These are phyloP conservation scores for Encarsia formosa DNA, from an alignment of 2,888 invertebrate genomes.

Conservation along the genomic window DNA sequence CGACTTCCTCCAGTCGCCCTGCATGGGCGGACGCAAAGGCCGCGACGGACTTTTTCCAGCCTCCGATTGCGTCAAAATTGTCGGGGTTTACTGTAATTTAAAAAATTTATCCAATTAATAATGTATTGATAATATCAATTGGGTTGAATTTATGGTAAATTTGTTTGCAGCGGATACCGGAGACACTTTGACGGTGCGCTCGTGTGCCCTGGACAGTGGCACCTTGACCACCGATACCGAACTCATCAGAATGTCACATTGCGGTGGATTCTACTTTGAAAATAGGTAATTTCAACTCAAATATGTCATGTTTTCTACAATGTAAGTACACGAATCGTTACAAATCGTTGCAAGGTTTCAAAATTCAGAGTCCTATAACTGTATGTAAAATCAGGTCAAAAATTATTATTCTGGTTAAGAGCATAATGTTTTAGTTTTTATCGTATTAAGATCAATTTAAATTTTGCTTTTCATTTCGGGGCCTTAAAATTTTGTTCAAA, in stretches of 20 bases:
- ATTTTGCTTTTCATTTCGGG: no score
- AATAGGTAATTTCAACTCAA: constrained; percentile 62
- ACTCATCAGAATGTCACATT: constrained; percentile 95
- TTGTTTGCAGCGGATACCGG: constrained; percentile 67
- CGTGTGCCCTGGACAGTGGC: constrained; percentile 93
- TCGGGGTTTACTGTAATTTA: constrained; percentile 80
- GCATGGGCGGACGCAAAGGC: constrained; percentile 91
- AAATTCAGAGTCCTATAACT: no score
- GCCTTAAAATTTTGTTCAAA: no score
- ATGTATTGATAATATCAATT: constrained; percentile 12
- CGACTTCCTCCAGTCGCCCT: constrained; percentile 81
- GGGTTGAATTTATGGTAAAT: no score
- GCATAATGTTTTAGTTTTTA: no score
- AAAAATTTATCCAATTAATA: no score
- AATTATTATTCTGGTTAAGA: no score
- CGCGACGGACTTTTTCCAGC: constrained; percentile 93
- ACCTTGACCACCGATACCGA: constrained; percentile 94
- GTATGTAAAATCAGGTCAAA: no score
- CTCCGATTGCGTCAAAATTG: constrained; percentile 93
- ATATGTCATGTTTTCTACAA: neutral
- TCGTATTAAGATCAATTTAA: no score
- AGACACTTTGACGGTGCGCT: constrained; percentile 80
- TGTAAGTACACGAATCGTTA: neutral
- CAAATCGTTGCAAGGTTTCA: neutral
- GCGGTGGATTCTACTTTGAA: constrained; percentile 89